phyloP scores from a whole-genome alignment of 2,888 invertebrate species.

The Cactoblastis cactorum region DNA sequence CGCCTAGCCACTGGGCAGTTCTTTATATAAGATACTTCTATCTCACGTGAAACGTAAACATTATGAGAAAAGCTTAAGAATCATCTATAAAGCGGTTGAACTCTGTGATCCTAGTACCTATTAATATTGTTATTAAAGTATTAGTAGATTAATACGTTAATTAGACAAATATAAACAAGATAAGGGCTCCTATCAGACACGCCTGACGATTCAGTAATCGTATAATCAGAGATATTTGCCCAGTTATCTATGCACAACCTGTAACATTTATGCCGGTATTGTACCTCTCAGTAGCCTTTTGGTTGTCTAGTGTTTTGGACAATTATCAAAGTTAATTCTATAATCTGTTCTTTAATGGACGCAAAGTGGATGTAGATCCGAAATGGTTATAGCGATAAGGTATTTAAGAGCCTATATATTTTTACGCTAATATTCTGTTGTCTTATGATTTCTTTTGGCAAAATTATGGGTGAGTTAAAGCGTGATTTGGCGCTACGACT shows the following conservation, averaged over 20 bases:
- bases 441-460: too few species aligned
- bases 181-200: conserved; percentile 8
- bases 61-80: too few species aligned
- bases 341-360: too few species aligned
- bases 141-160: neutral
- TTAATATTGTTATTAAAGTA: neutral
- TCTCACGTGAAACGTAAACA: too few species aligned
- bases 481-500: too few species aligned
- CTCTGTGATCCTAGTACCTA: neutral
- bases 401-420: neutral
- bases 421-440: too few species aligned
- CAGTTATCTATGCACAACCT: conserved; percentile 34
- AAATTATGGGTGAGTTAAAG: too few species aligned
- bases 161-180: neutral
- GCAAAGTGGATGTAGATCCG: neutral
- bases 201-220: conserved; percentile 28
- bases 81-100: neutral
- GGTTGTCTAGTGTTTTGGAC: neutral
- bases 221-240: conserved; percentile 18
- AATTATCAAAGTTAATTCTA: neutral
- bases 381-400: neutral
- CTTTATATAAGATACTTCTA: too few species aligned
- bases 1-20: too few species aligned
- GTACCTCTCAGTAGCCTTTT: neutral
- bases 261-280: conserved; percentile 17